Evolutionary conservation across 1,140 invertebrate species (phyloP).

Genomic region (Drosophila arawakana): DNA sequence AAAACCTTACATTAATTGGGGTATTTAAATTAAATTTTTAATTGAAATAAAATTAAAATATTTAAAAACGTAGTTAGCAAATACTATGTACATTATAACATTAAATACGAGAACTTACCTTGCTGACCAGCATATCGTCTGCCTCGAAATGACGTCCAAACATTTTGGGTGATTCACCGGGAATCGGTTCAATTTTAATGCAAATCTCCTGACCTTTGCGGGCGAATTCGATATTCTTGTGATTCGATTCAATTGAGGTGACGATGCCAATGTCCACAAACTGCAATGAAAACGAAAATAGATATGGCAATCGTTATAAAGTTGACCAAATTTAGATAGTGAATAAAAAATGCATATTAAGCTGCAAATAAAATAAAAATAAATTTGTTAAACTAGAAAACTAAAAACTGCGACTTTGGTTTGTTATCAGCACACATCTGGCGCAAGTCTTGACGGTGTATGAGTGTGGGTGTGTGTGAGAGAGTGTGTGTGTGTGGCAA

Average conservation of each 20-base stretch:
- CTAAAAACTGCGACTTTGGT: not conserved
- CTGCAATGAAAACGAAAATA: constrained; percentile 86
- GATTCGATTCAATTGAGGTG: constrained; percentile 96
- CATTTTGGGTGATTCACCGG: constrained; percentile 99
- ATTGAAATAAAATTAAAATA: too few relatives aligned
- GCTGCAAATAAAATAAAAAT: not conserved
- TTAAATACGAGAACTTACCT: constrained; percentile 88
- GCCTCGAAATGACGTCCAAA: constrained; percentile 99
- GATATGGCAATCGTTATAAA: not conserved
- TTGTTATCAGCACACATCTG: constrained; percentile 54
- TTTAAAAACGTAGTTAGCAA: too few relatives aligned
- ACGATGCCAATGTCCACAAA: constrained; percentile 97
- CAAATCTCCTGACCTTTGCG: constrained; percentile 99
- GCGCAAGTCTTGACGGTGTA: too few relatives aligned
- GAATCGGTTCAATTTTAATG: constrained; percentile 98
- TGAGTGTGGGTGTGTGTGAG: not conserved
- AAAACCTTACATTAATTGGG: too few relatives aligned
- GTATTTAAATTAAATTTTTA: too few relatives aligned
- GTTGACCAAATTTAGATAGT: too few relatives aligned
- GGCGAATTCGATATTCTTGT: constrained; percentile 95
- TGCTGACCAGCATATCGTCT: constrained; percentile 97
- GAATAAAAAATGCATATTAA: not conserved
- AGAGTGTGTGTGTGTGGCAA: constrained; percentile 32
- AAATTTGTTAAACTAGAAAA: constrained; percentile 20
- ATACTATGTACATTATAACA: not conserved